phyloP scores from a whole-genome alignment of 2,113 vertebrate species.

The Sarotherodon lohbergeri region DNA sequence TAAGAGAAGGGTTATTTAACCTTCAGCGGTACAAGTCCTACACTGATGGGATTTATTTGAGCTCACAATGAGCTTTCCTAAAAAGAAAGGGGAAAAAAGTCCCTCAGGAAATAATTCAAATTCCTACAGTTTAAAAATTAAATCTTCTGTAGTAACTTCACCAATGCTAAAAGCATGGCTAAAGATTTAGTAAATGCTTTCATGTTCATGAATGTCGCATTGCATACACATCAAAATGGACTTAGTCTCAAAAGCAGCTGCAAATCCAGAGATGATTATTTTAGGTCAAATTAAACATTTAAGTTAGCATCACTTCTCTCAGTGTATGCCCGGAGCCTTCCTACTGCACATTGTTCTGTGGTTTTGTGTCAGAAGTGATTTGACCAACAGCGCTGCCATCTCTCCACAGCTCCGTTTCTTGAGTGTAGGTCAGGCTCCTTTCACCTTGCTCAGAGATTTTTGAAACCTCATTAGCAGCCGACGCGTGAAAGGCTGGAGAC shows the following conservation, averaged over 20 bases:
- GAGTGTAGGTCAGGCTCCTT: constrained; percentile 40
- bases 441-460: constrained; percentile 43
- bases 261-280: not conserved
- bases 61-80: not conserved
- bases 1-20: not conserved
- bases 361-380: constrained; percentile 53
- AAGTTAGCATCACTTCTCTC: constrained; percentile 4
- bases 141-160: not conserved
- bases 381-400: not conserved
- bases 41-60: not conserved
- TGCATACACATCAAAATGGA: not conserved
- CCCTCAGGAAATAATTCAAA: not conserved
- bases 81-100: not conserved
- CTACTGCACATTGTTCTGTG: constrained; percentile 26
- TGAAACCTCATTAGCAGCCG: constrained; percentile 65
- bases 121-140: not conserved
- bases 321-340: not conserved
- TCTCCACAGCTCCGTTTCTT: constrained; percentile 10
- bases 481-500: constrained; percentile 62
- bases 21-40: not conserved
- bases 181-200: not conserved
- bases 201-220: not conserved
- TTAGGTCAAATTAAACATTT: not conserved
- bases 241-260: not conserved
- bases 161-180: not conserved